A percentile compares a stretch with the other conserved stretches of the same genome.
These are phyloP conservation scores for Linepithema humile DNA, from an alignment of 1,140 invertebrate species.

Conservation along the genomic window DNA sequence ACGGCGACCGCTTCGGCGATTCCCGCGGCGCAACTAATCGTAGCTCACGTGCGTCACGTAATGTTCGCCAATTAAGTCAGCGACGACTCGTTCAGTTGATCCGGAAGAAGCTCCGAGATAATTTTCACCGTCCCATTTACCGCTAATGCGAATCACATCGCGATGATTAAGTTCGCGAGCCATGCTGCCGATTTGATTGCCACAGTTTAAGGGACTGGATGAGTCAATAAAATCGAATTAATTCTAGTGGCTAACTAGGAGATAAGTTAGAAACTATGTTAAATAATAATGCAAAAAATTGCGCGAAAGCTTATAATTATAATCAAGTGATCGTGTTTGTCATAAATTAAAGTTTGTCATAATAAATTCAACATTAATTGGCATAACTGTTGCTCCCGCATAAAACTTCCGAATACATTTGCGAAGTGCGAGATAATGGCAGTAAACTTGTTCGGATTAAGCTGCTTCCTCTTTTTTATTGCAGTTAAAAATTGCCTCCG, in stretches of 20 bases:
- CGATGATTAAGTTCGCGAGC: constrained; percentile 12
- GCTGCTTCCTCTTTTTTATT: background rate
- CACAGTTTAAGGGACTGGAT: background rate
- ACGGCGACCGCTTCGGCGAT: background rate
- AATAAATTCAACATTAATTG: background rate
- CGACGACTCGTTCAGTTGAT: background rate
- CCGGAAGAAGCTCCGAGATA: constrained; percentile 5
- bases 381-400: background rate
- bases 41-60: background rate
- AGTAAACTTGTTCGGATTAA: background rate
- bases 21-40: background rate
- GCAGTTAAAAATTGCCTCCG: background rate
- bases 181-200: background rate
- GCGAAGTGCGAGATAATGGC: background rate
- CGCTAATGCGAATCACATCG: constrained; percentile 19
- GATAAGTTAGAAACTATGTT: background rate
- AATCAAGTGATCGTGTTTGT: too few relatives aligned
- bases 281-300: background rate
- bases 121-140: background rate
- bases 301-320: background rate
- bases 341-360: too few relatives aligned
- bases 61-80: constrained; percentile 35
- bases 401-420: background rate
- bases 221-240: constrained; percentile 26
- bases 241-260: background rate